A percentile compares a stretch with the other conserved stretches of the same genome.
phyloP scores from a whole-genome alignment of 1,140 invertebrate species.

The Pseudomyrmex gracilis region DNA sequence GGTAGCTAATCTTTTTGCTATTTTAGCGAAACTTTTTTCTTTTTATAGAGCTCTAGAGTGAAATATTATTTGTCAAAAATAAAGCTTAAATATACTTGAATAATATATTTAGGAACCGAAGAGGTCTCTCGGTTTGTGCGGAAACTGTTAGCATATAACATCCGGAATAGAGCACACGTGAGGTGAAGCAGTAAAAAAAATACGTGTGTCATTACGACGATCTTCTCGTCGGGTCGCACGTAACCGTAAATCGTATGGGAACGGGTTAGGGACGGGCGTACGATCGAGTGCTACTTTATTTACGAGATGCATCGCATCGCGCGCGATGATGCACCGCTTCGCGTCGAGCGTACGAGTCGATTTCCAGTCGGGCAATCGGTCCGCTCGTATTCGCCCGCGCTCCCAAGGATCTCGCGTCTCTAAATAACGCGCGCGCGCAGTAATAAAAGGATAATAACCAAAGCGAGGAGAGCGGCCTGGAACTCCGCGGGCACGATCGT shows the following conservation, averaged over 20 bases:
- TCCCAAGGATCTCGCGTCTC: constrained; percentile 71
- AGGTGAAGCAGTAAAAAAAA: constrained; percentile 49
- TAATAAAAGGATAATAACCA: constrained; percentile 81
- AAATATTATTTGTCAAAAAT: not conserved
- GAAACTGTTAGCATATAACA: constrained; percentile 5
- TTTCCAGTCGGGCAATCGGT: constrained; percentile 78
- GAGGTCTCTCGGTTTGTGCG: not conserved
- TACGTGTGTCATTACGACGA: constrained; percentile 67
- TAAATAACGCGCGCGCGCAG: constrained; percentile 76
- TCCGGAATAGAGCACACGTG: not conserved
- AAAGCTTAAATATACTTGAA: not conserved
- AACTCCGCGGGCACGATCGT: constrained; percentile 48
- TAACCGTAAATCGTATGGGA: constrained; percentile 61
- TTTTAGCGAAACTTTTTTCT: too few relatives aligned
- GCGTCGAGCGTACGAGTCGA: constrained; percentile 64
- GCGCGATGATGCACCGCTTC: constrained; percentile 68
- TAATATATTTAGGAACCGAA: constrained; percentile 23
- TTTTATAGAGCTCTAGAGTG: not conserved
- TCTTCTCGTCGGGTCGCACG: constrained; percentile 39
- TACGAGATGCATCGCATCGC: constrained; percentile 70
- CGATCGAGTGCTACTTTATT: constrained; percentile 74
- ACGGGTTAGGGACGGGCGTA: constrained; percentile 40
- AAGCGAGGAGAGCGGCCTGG: constrained; percentile 61
- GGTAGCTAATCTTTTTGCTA: too few relatives aligned
- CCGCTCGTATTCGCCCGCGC: constrained; percentile 63